Percentiles rank a stretch among this genome's conserved stretches.
phyloP scores from a whole-genome alignment of 2,113 vertebrate species.

The Halcyon malimbica region DNA sequence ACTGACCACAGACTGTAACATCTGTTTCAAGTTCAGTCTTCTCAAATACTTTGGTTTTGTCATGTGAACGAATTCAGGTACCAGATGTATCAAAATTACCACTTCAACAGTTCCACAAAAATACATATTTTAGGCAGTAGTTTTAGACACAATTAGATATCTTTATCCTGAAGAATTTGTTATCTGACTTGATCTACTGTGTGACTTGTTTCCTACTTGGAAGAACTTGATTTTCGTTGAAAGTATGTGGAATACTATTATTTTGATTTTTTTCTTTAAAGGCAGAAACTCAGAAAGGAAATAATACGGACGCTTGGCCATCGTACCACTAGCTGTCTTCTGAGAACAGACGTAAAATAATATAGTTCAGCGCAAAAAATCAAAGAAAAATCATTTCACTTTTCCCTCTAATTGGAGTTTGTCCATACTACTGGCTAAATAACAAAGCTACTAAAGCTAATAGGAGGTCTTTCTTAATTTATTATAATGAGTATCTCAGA shows the following conservation, averaged over 20 bases:
- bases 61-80: background rate
- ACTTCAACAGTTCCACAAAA: background rate
- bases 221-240: background rate
- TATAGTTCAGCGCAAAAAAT: background rate
- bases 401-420: background rate
- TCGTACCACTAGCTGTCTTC: background rate
- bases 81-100: background rate
- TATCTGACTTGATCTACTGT: background rate
- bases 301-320: background rate
- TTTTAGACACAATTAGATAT: background rate
- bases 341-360: background rate
- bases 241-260: background rate
- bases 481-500: background rate
- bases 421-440: background rate
- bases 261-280: background rate
- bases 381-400: background rate
- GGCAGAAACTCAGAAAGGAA: background rate
- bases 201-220: background rate
- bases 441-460: background rate
- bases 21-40: background rate
- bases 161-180: background rate
- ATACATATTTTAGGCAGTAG: background rate
- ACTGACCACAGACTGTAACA: accelerated
- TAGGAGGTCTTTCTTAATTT: background rate
- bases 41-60: background rate